Conservation (phyloP, 2,797 vertebrate genomes). For the Amniataba percoides region DNA sequence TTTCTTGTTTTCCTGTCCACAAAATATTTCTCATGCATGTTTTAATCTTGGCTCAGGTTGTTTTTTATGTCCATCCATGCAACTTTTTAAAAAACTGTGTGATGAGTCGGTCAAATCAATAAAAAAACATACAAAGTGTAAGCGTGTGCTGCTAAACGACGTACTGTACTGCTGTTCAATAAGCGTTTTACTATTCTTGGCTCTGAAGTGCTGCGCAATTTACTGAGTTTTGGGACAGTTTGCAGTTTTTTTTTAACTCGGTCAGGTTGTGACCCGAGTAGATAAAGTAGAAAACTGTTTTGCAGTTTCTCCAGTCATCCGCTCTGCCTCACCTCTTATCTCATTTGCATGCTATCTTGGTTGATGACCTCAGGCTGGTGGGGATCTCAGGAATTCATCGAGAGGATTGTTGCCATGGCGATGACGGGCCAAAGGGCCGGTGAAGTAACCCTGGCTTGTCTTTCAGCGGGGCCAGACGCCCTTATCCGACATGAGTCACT, state of each 20-base stretch:
- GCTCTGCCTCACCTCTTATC: conserved; percentile 7
- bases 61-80: not conserved
- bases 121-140: not conserved
- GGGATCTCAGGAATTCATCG: conserved; percentile 50
- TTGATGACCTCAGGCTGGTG: conserved; percentile 53
- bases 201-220: conserved; percentile 17
- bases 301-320: not conserved
- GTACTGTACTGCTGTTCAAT: not conserved
- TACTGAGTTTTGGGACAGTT: not conserved
- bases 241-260: not conserved
- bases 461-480: conserved; percentile 39
- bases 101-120: conserved; percentile 11
- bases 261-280: not conserved
- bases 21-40: not conserved
- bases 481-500: conserved; percentile 50
- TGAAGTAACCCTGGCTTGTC: conserved; percentile 43
- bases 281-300: not conserved
- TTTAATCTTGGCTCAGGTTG: conserved; percentile 8
- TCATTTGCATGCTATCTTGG: conserved; percentile 14
- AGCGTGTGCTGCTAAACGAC: too few relatives aligned
- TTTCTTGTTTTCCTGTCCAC: not conserved
- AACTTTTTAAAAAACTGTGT: not conserved
- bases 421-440: conserved; percentile 38
- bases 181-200: not conserved
- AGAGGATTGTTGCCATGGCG: conserved; percentile 37